Conservation (phyloP, 2,888 invertebrate species). For the Empis stercorea region DNA sequence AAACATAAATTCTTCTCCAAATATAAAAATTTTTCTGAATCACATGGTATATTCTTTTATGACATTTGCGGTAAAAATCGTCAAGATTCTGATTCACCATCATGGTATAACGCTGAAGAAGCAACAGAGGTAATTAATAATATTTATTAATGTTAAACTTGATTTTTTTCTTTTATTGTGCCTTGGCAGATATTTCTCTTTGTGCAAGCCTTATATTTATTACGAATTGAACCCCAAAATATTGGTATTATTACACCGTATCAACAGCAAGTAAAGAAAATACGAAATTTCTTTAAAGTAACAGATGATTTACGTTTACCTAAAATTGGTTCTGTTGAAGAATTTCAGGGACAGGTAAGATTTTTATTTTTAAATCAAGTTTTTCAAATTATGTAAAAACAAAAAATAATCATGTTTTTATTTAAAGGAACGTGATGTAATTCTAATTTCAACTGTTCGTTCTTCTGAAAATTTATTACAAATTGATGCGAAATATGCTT, state of each 20-base stretch:
- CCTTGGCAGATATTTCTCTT: too few species aligned
- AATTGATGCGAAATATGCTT: slow-evolving; percentile 39
- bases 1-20: slow-evolving; percentile 28
- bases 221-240: slow-evolving; percentile 34
- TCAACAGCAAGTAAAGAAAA: slow-evolving; percentile 61
- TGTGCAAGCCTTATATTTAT: too few species aligned
- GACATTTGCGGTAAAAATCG: slow-evolving; percentile 56
- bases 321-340: slow-evolving; percentile 71
- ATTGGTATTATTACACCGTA: slow-evolving; percentile 90
- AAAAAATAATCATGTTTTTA: not conserved
- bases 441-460: slow-evolving; percentile 60
- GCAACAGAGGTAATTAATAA: slow-evolving; percentile 17
- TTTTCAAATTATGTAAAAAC: not conserved
- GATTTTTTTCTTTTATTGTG: slow-evolving; percentile 1
- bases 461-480: slow-evolving; percentile 35
- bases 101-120: slow-evolving; percentile 84
- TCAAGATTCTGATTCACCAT: slow-evolving; percentile 66
- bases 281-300: slow-evolving; percentile 32
- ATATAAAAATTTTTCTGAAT: slow-evolving; percentile 16
- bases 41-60: slow-evolving; percentile 48
- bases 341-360: slow-evolving; percentile 72
- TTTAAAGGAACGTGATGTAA: slow-evolving; percentile 38
- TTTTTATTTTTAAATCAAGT: not conserved
- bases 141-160: not conserved
- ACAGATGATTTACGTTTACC: slow-evolving; percentile 38